These are phyloP conservation scores for Chauna torquata DNA, from an alignment of 2,113 vertebrate genomes.

Conservation along the genomic window DNA sequence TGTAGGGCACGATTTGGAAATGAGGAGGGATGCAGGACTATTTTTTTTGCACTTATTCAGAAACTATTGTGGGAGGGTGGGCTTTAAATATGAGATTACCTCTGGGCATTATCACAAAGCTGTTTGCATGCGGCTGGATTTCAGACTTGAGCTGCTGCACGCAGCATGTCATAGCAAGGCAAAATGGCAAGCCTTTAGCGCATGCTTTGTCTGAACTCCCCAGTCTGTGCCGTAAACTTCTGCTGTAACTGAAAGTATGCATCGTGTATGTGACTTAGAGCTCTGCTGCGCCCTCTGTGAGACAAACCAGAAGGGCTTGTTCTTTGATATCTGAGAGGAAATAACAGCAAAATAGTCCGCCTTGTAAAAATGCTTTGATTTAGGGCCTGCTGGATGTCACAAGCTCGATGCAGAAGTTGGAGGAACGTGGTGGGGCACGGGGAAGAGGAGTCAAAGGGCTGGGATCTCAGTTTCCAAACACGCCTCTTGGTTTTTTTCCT, in stretches of 20 bases:
- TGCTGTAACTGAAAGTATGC: background rate
- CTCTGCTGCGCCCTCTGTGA: background rate
- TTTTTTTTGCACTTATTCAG: background rate
- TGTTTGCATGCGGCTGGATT: background rate
- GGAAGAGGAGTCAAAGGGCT: background rate
- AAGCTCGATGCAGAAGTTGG: background rate
- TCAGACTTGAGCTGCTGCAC: background rate
- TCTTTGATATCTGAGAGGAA: background rate
- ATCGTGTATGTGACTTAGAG: background rate
- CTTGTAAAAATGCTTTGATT: background rate
- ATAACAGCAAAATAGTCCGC: background rate
- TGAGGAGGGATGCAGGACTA: background rate
- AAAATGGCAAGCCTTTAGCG: background rate
- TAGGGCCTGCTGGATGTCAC: background rate
- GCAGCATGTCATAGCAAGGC: background rate
- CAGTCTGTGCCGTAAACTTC: background rate
- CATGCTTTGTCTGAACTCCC: background rate
- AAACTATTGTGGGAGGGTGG: background rate
- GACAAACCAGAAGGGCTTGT: background rate
- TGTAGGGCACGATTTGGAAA: background rate
- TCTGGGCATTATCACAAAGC: background rate
- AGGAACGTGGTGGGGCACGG: background rate
- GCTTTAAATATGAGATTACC: background rate
- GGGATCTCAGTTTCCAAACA: background rate
- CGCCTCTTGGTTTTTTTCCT: fast-evolving